Conservation (phyloP, 2,113 vertebrate species). For the Megalops atlanticus region DNA sequence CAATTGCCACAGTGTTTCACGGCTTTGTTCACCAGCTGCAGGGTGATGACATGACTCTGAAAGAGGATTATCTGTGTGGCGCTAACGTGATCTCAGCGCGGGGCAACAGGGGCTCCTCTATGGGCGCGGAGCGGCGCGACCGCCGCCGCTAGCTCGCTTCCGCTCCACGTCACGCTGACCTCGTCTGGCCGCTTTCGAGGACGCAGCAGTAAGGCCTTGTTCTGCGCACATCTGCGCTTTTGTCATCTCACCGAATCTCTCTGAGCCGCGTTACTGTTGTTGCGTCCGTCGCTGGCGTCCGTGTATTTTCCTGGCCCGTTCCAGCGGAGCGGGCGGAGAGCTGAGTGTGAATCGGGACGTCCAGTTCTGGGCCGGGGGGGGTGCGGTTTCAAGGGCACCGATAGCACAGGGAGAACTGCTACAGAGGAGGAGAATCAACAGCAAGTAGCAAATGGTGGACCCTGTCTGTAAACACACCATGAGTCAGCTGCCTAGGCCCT, state of each 20-base stretch:
- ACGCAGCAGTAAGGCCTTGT: not conserved
- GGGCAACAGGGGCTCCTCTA: not conserved
- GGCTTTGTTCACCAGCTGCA: not conserved
- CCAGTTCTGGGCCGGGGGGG: not conserved
- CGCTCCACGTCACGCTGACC: not conserved
- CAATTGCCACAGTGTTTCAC: not conserved
- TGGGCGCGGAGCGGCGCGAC: not conserved
- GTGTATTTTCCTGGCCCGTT: not conserved
- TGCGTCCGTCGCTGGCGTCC: not conserved
- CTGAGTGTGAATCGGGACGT: too few relatives aligned
- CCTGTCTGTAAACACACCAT: not conserved
- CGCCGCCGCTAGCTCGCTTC: not conserved
- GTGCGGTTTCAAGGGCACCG: conserved; percentile 1
- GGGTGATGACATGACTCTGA: conserved; percentile 1
- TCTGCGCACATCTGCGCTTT: not conserved
- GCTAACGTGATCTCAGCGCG: not conserved
- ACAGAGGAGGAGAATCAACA: not conserved
- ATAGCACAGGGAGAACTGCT: not conserved
- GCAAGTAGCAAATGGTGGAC: too few relatives aligned
- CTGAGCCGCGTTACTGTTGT: not conserved
- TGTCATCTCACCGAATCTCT: not conserved
- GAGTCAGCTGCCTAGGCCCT: not conserved
- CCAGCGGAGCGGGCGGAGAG: too few relatives aligned
- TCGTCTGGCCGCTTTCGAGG: not conserved
- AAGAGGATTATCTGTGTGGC: not conserved